Conservation (phyloP, 2,797 vertebrate species). For the Propithecus deckenii region DNA sequence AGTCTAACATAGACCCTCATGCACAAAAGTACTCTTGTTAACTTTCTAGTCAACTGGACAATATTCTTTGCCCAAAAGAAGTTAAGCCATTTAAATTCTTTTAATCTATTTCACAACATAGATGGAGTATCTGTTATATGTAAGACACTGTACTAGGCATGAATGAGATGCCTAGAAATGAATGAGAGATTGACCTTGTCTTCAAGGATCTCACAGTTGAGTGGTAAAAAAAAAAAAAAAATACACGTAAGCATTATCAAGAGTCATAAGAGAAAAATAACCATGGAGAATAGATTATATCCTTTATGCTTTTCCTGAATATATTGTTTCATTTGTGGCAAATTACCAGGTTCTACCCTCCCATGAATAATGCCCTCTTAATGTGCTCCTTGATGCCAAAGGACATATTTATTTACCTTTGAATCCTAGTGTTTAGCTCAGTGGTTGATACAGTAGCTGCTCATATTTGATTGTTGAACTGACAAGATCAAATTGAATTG, state of each 20-base stretch:
- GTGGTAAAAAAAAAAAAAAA: background rate
- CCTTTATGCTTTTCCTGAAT: slow-evolving; percentile 4
- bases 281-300: background rate
- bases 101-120: background rate
- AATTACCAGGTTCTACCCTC: background rate
- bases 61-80: background rate
- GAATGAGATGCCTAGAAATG: background rate
- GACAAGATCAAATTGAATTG: background rate
- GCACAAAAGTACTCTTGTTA: background rate
- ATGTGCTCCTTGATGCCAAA: background rate
- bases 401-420: background rate
- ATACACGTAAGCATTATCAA: background rate
- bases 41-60: background rate
- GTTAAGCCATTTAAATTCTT: background rate
- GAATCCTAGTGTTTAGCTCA: background rate
- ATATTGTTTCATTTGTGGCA: background rate
- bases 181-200: background rate
- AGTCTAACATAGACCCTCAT: background rate
- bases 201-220: background rate
- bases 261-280: slow-evolving; percentile 14
- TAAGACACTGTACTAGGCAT: background rate
- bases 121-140: background rate
- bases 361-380: background rate
- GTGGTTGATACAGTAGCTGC: background rate
- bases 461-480: background rate